These are phyloP conservation scores for Coracopsis vasa DNA, from an alignment of 2,113 vertebrate genomes.

Conservation along the genomic window DNA sequence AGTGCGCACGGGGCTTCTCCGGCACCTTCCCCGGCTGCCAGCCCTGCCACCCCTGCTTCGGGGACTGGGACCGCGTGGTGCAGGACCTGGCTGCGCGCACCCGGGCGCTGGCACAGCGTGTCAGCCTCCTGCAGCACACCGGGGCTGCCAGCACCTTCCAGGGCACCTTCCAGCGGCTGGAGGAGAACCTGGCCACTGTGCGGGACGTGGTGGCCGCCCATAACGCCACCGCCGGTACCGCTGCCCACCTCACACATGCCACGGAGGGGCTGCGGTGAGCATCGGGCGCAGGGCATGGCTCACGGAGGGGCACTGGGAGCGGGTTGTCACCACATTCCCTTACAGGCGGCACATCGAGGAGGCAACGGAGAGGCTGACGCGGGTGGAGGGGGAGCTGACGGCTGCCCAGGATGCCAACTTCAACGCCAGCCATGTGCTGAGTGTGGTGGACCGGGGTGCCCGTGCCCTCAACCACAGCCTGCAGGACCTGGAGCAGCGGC, in stretches of 20 bases:
- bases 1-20: constrained; percentile 92
- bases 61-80: constrained; percentile 97
- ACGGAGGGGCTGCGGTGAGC: constrained; percentile 89
- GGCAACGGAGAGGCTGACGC: constrained; percentile 86
- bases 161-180: constrained; percentile 81
- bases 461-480: constrained; percentile 88
- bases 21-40: constrained; percentile 90
- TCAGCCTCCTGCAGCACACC: constrained; percentile 83
- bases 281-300: fast-evolving
- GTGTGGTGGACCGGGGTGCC: constrained; percentile 83
- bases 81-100: constrained; percentile 88
- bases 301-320: fast-evolving
- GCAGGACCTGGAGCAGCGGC: constrained; percentile 79
- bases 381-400: constrained; percentile 87
- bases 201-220: constrained; percentile 83
- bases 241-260: constrained; percentile 79
- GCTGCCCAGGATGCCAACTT: constrained; percentile 88
- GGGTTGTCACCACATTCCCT: neutral
- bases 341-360: constrained; percentile 84
- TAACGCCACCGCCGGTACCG: constrained; percentile 79
- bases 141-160: constrained; percentile 85
- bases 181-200: constrained; percentile 83
- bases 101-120: constrained; percentile 76
- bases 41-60: constrained; percentile 94
- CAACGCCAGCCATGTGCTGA: constrained; percentile 87